Base-by-base conservation (phyloP, 1,140 invertebrate genomes). In the Acromyrmex charruanus region DNA sequence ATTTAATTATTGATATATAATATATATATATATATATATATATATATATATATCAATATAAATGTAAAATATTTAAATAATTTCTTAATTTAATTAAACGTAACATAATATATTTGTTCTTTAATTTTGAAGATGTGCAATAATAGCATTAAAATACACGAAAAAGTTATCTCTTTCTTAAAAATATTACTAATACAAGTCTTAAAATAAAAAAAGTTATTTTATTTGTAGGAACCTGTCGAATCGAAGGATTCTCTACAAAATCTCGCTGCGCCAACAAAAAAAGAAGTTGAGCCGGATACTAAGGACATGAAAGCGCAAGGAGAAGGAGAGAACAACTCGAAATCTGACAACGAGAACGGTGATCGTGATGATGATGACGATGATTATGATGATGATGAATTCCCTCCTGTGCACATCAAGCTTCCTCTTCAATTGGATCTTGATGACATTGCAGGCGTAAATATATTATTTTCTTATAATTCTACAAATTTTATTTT, bases 361-460 rank as follows among this genome's bases (percentile, higher is more conserved):
- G 92, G 93, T 21, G 94, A 95, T 88, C 94, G 92, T 53, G 96
- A 95, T 65, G 96, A 96, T 28, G 95, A 96, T 1, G 96, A 96
- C 16, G 96, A 96, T 7, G 96, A 96, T 80, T 95, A 96, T 87
- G 95, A 96, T 58, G 95, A 96, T n/a, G 94, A 95, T 18, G 96
- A 96, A 66, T 94, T 96, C 88, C 95, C 96, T 85, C 96, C 97
- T 63, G 96, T 97, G 69, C 97, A 97, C 86, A 96, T 98, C 90
- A 98, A 97, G 93, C 94, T 98, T 90, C 98, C 97, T 66, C 96
- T 98, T 59, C 97, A 98, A 91, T 96, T 98, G 90, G 97, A 98
- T 94, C 96, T 98, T 53, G 97, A 98, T 90, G 97, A 98, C 85
- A 96, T 98, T 53, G 97, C 97, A 58, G 97, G 97, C 59, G 97